Conservation (phyloP, 2,113 vertebrate genomes). For the Tenebrosternarchus preto region DNA sequence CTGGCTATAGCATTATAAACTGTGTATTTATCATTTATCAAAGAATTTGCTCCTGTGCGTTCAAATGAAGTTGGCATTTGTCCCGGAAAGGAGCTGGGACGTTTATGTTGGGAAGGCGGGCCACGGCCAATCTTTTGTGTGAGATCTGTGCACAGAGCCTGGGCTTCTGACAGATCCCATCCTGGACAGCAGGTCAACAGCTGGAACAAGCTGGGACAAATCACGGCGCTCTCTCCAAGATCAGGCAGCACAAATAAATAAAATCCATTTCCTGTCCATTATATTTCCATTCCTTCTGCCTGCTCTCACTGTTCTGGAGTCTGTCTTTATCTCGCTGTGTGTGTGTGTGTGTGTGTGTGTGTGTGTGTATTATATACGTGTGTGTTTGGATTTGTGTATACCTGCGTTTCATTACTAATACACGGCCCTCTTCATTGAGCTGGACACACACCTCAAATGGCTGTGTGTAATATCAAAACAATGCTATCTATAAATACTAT, state of each 20-base stretch:
- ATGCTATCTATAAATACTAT: slow-evolving; percentile 35
- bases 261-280: neutral
- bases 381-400: slow-evolving; percentile 6
- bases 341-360: too few species aligned
- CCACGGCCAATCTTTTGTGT: slow-evolving; percentile 58
- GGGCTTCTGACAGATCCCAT: slow-evolving; percentile 58
- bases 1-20: slow-evolving; percentile 57
- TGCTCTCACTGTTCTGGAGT: slow-evolving; percentile 5
- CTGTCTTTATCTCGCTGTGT: neutral
- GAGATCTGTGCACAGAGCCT: slow-evolving; percentile 52
- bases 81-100: slow-evolving; percentile 51
- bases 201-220: too few species aligned
- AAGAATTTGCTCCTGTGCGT: slow-evolving; percentile 52
- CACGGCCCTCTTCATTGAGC: neutral
- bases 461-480: slow-evolving; percentile 2
- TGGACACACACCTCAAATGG: slow-evolving; percentile 1
- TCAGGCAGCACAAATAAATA: neutral
- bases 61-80: slow-evolving; percentile 56
- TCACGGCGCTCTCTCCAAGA: neutral
- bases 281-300: neutral
- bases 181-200: slow-evolving; percentile 27
- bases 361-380: neutral
- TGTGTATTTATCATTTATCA: slow-evolving; percentile 56
- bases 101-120: slow-evolving; percentile 51
- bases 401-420: slow-evolving; percentile 25